Evolutionary conservation across 2,113 vertebrate genomes (phyloP).

Genomic region (Pedionomus torquatus): DNA sequence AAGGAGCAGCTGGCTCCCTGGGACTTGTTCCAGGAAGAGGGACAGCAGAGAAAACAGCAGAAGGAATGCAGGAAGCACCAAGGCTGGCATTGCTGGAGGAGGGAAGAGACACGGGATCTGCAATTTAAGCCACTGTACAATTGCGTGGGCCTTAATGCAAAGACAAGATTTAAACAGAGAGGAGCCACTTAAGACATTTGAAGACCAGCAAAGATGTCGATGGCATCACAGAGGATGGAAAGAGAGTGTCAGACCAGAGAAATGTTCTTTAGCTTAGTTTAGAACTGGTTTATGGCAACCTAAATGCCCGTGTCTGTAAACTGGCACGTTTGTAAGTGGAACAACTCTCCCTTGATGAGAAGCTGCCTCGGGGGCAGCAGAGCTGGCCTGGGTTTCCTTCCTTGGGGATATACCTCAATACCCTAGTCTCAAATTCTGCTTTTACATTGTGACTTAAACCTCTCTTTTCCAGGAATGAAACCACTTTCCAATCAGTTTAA

Average conservation of each 20-base stretch:
- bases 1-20: conserved; percentile 24
- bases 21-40: conserved; percentile 39
- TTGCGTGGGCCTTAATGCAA: neutral
- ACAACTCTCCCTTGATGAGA: neutral
- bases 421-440: neutral
- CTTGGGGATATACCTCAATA: neutral
- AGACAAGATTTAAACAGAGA: neutral
- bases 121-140: neutral
- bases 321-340: neutral
- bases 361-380: neutral
- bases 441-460: neutral
- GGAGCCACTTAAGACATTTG: neutral
- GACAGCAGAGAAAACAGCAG: conserved; percentile 41
- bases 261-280: neutral
- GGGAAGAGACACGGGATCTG: neutral
- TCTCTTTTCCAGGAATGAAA: neutral
- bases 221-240: neutral
- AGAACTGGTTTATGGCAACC: neutral
- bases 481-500: neutral
- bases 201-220: neutral
- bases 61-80: conserved; percentile 41
- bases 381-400: neutral
- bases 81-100: conserved; percentile 39
- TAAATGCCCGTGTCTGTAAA: neutral
- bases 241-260: neutral